phyloP scores from a whole-genome alignment of 2,797 vertebrate species.

The Melanotaenia boesemani region DNA sequence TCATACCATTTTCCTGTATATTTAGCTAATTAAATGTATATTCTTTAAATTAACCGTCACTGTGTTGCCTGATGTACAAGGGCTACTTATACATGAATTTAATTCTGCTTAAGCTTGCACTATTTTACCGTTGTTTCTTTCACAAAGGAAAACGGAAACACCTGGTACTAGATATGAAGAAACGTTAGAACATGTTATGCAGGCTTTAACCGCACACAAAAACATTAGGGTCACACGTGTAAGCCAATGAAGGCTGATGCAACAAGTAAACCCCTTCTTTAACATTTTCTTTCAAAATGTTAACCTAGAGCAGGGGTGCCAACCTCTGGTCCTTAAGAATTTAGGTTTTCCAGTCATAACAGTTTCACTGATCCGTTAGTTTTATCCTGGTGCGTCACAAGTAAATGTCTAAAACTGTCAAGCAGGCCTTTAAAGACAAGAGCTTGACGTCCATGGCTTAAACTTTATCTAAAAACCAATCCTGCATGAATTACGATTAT shows the following conservation, averaged over 20 bases:
- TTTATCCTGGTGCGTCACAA: no score
- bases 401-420: no score
- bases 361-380: no score
- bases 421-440: no score
- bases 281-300: no score
- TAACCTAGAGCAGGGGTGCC: no score
- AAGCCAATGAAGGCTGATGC: not conserved
- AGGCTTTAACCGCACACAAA: constrained; percentile 13
- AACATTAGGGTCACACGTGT: constrained; percentile 5
- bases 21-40: not conserved
- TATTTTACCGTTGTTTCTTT: constrained; percentile 10
- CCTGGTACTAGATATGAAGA: constrained; percentile 48
- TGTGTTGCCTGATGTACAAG: not conserved
- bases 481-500: no score
- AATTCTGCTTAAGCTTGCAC: not conserved
- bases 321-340: no score
- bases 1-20: not conserved
- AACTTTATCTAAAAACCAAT: no score
- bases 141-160: constrained; percentile 54
- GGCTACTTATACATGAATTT: not conserved
- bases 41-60: not conserved
- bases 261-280: not conserved
- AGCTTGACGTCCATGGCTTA: no score
- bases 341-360: no score
- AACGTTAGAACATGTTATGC: constrained; percentile 39